A percentile compares a stretch with the other conserved stretches of the same genome.
These are phyloP conservation scores for Pachydiplax longipennis DNA, from an alignment of 2,888 invertebrate species.

Conservation along the genomic window DNA sequence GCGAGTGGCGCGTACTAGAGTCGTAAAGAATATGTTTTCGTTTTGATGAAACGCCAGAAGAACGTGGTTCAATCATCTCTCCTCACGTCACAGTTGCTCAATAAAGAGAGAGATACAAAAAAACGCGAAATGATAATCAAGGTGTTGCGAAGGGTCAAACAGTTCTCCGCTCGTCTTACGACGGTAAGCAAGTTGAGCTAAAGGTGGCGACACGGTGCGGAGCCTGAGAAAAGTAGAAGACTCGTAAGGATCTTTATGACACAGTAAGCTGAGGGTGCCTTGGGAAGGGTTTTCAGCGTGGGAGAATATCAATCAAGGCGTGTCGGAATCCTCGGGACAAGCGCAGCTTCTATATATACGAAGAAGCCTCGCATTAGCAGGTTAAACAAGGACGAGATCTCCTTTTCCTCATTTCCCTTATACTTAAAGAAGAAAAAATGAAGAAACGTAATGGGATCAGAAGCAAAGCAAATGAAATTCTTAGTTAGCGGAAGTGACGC, in stretches of 20 bases:
- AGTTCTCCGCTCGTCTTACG: not conserved
- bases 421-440: not conserved
- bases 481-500: not conserved
- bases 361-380: not conserved
- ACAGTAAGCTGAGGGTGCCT: not conserved
- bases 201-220: not conserved
- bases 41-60: no score
- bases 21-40: no score
- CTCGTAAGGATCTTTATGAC: conserved; percentile 1
- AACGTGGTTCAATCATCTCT: no score
- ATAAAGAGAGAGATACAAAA: no score
- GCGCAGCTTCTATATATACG: not conserved
- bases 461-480: not conserved
- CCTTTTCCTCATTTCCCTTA: not conserved
- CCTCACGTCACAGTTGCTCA: no score
- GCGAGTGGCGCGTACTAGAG: no score
- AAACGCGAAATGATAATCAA: no score
- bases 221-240: not conserved
- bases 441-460: not conserved
- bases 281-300: not conserved
- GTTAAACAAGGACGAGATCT: not conserved
- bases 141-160: not conserved
- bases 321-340: conserved; percentile 23
- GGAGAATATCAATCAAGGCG: conserved; percentile 10
- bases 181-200: not conserved